Base-by-base conservation (phyloP, 2,113 vertebrate genomes). In the Acanthisitta chloris region DNA sequence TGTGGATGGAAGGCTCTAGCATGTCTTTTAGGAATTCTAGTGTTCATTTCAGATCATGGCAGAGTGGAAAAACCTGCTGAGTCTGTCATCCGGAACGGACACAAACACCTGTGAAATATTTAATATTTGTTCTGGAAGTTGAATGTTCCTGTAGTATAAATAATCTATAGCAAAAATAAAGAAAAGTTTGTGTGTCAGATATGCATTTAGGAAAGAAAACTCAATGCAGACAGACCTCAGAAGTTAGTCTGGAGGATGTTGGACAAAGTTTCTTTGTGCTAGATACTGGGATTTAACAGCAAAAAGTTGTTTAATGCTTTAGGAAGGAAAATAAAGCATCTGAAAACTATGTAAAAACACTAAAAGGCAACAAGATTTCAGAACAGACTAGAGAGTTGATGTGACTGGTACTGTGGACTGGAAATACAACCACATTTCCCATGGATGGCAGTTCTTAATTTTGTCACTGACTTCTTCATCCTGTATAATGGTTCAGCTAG, bases 1-100 rank as follows among this genome's bases (percentile, higher is more conserved):
- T 79, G 59, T 0, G 1, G 16, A 15, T n/a, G 8, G n/a, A 65
- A 14, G 24, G 40, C 6, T 45, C 12, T 61, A 0, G 0, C 58
- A 19, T 49, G 28, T 20, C 34, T 55, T 84, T 72, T 92, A 51
- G 26, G 26, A 61, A 15, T 34, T 54, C 33, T 17, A 25, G 19
- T 76, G 31, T 33, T 92, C 4, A 0, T 78, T 94, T 76, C 51
- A 45, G n/a, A 73, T 33, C 52, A 43, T 0, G 1, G 13, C 25
- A 61, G 17, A 8, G 10, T 29, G 25, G 59, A 80, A 90, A 76
- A 33, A 29, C 2, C n/a, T 76, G 12, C 12, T 62, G 61, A 70
- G 36, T 4, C 9, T 81, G 23, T 46, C 42, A 62, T 23, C 6
- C 20, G 42, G 28, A 66, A 85, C 19, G 33, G 11, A 52, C 17